A percentile compares a stretch with the other conserved stretches of the same genome.
Conservation (phyloP, 2,797 vertebrate genomes). For the Scomberomorus guttatus region DNA sequence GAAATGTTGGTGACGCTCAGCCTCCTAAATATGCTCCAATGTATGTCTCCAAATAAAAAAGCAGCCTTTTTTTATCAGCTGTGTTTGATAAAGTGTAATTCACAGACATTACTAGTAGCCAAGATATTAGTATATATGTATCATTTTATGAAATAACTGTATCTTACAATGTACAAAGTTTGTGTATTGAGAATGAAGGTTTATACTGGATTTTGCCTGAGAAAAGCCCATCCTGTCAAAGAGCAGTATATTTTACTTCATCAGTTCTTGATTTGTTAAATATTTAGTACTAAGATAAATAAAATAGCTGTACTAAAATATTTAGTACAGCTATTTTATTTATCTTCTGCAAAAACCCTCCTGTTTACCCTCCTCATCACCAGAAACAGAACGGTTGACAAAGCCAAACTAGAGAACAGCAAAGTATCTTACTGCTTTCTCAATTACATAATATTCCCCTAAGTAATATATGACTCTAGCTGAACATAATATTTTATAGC, state of each 20-base stretch:
- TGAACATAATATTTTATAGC: neutral
- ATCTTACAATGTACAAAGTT: no score
- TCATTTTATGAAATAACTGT: neutral
- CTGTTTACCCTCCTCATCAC: neutral
- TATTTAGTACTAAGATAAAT: no score
- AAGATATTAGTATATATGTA: neutral
- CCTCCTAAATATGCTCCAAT: neutral
- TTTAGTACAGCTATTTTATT: no score
- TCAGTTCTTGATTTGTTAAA: neutral
- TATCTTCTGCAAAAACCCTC: no score
- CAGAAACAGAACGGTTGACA: slow-evolving; percentile 32
- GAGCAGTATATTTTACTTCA: neutral
- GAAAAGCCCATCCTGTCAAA: neutral
- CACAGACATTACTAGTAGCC: neutral
- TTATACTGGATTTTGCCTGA: neutral
- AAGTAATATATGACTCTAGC: neutral
- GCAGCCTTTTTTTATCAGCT: neutral
- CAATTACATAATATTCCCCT: neutral
- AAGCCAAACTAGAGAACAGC: slow-evolving; percentile 1
- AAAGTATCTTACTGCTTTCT: neutral
- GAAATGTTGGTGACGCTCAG: slow-evolving; percentile 9
- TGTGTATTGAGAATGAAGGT: no score
- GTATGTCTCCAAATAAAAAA: neutral
- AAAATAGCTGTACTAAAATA: no score
- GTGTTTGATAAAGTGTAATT: neutral